Conservation (phyloP, 2,888 invertebrate species). For the Scaeva pyrastri region DNA sequence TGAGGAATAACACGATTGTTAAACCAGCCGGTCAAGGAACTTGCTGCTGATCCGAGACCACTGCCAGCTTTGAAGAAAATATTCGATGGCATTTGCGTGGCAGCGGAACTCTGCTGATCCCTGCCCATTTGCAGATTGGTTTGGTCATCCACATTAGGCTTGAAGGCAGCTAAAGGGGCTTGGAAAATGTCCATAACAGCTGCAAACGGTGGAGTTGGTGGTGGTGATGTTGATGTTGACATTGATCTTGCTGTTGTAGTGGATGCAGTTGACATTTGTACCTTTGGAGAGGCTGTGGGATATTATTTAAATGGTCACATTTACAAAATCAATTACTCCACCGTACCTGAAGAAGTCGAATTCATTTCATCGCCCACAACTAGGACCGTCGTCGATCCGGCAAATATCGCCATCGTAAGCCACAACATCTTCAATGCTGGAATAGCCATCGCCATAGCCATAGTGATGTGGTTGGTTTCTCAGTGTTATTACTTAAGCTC, state of each 20-base stretch:
- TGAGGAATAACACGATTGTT: slow-evolving; percentile 80
- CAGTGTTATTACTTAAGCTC: slow-evolving; percentile 9
- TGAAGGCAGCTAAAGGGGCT: slow-evolving; percentile 53
- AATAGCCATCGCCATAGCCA: slow-evolving; percentile 21
- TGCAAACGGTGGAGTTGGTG: slow-evolving; percentile 77
- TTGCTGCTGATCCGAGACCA: slow-evolving; percentile 79
- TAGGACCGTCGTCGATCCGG: slow-evolving; percentile 30
- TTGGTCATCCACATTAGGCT: slow-evolving; percentile 10
- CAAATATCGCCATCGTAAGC: slow-evolving; percentile 8
- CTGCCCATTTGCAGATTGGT: slow-evolving; percentile 3
- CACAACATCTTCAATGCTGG: slow-evolving; percentile 26
- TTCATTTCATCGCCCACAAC: slow-evolving; percentile 21
- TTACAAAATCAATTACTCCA: slow-evolving; percentile 22
- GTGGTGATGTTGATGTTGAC: slow-evolving; percentile 42
- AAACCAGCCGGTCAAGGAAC: slow-evolving; percentile 81
- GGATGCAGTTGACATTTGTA: background rate
- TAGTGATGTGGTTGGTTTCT: slow-evolving; percentile 4
- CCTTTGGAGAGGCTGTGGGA: slow-evolving; percentile 39
- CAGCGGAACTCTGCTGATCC: slow-evolving; percentile 21
- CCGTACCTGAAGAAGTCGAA: slow-evolving; percentile 53
- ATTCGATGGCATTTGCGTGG: slow-evolving; percentile 32
- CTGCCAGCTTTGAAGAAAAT: slow-evolving; percentile 80
- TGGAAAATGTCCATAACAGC: slow-evolving; percentile 71
- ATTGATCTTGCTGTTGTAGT: slow-evolving; percentile 33
- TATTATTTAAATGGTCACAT: slow-evolving; percentile 4